These are phyloP conservation scores for Babylonia areolata DNA, from an alignment of 1,140 invertebrate genomes.

Conservation along the genomic window DNA sequence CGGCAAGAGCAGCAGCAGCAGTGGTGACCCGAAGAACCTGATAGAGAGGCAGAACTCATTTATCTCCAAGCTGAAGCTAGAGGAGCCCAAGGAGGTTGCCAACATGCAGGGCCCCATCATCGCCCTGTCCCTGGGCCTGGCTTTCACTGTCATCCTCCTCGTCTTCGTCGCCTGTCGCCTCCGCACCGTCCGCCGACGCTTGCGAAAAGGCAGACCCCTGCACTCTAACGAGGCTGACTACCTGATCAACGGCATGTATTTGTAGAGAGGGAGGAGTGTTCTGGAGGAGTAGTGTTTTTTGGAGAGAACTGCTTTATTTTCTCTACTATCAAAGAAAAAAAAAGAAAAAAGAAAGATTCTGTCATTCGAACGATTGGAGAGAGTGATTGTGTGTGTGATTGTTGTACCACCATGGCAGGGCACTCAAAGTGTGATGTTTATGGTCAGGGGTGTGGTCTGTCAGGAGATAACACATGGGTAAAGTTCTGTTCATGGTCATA, in stretches of 20 bases:
- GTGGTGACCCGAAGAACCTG: not conserved
- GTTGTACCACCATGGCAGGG: no score
- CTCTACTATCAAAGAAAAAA: no score
- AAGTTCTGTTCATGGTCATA: no score
- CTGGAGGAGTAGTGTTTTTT: no score
- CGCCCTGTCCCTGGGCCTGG: constrained; percentile 86
- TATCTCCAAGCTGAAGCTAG: constrained; percentile 54
- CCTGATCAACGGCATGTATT: constrained; percentile 98
- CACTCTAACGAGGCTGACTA: constrained; percentile 97
- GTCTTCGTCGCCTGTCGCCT: constrained; percentile 89
- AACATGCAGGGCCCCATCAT: constrained; percentile 84
- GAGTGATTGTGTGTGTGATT: no score
- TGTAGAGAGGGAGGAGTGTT: constrained; percentile 77
- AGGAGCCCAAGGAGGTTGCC: constrained; percentile 56
- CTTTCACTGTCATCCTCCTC: constrained; percentile 84
- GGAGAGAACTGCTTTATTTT: no score
- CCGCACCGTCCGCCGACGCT: constrained; percentile 83
- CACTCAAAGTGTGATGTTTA: no score
- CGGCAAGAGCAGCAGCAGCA: not conserved
- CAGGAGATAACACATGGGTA: no score
- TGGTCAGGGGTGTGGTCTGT: no score
- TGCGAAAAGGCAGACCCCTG: constrained; percentile 87
- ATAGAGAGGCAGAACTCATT: constrained; percentile 25
- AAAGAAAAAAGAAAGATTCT: no score
- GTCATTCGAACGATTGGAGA: no score